Percentiles rank a stretch among this genome's conserved stretches.
phyloP scores from a whole-genome alignment of 2,113 vertebrate species.

The Bambusicola thoracicus region DNA sequence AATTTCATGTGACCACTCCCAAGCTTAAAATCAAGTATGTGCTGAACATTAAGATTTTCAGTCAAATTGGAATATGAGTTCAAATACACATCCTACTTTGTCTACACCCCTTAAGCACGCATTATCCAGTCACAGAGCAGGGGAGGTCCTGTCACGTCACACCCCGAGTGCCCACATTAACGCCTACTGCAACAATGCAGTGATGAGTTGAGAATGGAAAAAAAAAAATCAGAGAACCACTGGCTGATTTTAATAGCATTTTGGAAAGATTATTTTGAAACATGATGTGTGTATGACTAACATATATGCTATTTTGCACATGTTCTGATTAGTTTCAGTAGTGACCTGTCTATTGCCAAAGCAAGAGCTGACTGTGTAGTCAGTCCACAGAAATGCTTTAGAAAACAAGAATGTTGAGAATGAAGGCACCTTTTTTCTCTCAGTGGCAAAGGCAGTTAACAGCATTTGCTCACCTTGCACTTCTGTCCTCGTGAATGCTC shows the following conservation, averaged over 20 bases:
- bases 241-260: background rate
- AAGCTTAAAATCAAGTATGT: background rate
- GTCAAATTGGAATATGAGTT: background rate
- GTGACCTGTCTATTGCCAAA: background rate
- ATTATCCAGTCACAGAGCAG: too few relatives aligned
- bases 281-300: background rate
- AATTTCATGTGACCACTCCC: conserved; percentile 13
- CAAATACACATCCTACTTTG: too few relatives aligned
- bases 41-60: background rate
- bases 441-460: background rate
- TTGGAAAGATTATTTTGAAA: background rate
- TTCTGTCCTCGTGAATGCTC: rapidly evolving
- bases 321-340: background rate
- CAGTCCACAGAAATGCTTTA: background rate
- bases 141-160: too few relatives aligned
- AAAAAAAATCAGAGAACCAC: background rate
- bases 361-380: background rate
- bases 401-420: background rate
- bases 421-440: background rate
- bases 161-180: too few relatives aligned
- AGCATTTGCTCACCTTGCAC: background rate
- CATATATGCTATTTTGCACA: background rate
- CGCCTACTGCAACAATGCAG: too few relatives aligned
- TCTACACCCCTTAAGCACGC: too few relatives aligned
- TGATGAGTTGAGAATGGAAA: too few relatives aligned